A percentile compares a stretch with the other conserved stretches of the same genome.
Conservation (phyloP, 2,797 vertebrate genomes). For the Pangasius macronema region DNA sequence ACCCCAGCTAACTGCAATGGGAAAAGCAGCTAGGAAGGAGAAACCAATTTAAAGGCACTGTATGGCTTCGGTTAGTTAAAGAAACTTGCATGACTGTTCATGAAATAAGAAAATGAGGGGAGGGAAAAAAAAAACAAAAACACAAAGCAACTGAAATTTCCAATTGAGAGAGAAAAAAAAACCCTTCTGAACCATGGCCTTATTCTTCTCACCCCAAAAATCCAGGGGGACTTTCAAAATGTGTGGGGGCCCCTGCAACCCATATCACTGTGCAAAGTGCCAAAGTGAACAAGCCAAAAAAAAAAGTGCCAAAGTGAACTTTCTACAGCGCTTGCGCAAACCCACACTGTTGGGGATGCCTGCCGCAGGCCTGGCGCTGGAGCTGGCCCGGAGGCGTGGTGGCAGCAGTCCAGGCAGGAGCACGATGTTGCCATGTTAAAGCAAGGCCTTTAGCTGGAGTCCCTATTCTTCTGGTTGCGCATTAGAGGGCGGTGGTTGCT, state of each 20-base stretch:
- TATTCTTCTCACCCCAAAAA: conserved; percentile 60
- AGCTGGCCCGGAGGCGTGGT: conserved; percentile 69
- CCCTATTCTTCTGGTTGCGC: conserved; percentile 98
- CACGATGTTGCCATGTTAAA: conserved; percentile 44
- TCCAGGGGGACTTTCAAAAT: conserved; percentile 45
- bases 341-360: conserved; percentile 76
- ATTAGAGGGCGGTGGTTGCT: conserved; percentile 97
- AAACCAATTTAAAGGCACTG: conserved; percentile 98
- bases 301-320: conserved; percentile 99
- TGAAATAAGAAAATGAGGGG: conserved; percentile 65
- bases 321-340: conserved; percentile 80
- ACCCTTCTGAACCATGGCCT: conserved; percentile 80
- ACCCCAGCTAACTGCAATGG: conserved; percentile 87
- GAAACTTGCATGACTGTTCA: conserved; percentile 86
- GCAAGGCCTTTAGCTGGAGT: conserved; percentile 83
- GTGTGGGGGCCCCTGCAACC: conserved; percentile 70
- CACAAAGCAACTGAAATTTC: conserved; percentile 49
- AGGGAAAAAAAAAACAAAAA: conserved; percentile 67
- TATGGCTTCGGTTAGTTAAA: conserved; percentile 92
- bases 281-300: conserved; percentile 84
- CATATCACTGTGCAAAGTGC: conserved; percentile 94
- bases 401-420: conserved; percentile 60
- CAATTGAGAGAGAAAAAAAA: conserved; percentile 61
- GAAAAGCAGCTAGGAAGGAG: conserved; percentile 77
- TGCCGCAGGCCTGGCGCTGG: conserved; percentile 71